These are phyloP conservation scores for Nasonia longicornis DNA, from an alignment of 1,140 invertebrate genomes.

Conservation along the genomic window DNA sequence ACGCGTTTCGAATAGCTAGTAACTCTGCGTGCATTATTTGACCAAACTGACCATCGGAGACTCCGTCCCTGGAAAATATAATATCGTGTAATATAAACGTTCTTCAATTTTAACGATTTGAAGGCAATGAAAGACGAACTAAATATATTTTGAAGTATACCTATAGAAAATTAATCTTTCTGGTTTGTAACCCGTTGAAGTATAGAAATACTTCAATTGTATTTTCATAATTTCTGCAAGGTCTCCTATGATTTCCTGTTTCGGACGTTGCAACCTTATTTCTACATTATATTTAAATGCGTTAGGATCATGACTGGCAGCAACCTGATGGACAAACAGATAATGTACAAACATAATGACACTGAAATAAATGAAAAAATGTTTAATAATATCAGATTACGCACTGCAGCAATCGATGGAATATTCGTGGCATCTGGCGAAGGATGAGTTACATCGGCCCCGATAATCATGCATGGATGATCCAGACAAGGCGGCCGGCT, in stretches of 20 bases:
- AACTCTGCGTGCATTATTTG: conserved; percentile 76
- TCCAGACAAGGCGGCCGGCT: conserved; percentile 60
- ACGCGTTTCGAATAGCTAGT: conserved; percentile 76
- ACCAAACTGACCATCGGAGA: conserved; percentile 88
- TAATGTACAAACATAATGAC: not conserved
- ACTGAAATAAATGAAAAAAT: not conserved
- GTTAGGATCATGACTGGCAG: conserved; percentile 75
- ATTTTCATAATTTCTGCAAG: conserved; percentile 77
- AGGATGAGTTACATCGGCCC: conserved; percentile 92
- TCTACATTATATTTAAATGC: conserved; percentile 79
- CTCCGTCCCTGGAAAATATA: conserved; percentile 77
- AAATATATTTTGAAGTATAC: conserved; percentile 46
- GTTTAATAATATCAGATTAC: conserved; percentile 22
- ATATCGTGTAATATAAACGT: not conserved
- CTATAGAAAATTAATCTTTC: conserved; percentile 78
- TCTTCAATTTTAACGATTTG: not conserved
- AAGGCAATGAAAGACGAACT: not conserved
- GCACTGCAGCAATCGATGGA: conserved; percentile 87
- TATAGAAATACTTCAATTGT: conserved; percentile 72
- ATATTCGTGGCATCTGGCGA: conserved; percentile 75
- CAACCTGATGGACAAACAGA: conserved; percentile 67
- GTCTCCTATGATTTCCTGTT: conserved; percentile 80
- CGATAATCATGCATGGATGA: conserved; percentile 77
- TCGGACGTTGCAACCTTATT: conserved; percentile 76
- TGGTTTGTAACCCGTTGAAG: conserved; percentile 68